Evolutionary conservation across 2,888 invertebrate species (phyloP), one percentile per base, ranked within the genome.

Genomic region (Darwinula stevensoni): DNA sequence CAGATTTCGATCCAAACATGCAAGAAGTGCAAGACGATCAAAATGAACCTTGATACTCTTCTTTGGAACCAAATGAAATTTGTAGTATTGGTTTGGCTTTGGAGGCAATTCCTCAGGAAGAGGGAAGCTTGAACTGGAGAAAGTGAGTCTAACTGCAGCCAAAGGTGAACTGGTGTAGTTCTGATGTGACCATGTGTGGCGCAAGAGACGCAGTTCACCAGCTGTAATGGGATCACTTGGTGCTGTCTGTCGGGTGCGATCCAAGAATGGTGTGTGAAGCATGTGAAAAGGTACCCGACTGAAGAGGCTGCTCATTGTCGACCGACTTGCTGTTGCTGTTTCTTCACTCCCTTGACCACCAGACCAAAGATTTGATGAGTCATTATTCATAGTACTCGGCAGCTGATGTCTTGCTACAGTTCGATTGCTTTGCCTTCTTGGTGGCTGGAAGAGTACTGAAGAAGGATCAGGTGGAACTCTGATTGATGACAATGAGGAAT

Each of bases 1-100:
- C 32, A 78, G 54, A 52, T 88, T 91, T 33, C 84, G 64, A 53
- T 97, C 97, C 41, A 97, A 67, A 12, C 94, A 57, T 2, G 91
- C 82, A 49, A 88, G 59, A 29, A 97, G 55, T 39, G 82, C 75
- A 31, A 97, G 57, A 29, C 97, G 65, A 51, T 97, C 91, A 61
- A 91, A 74, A 32, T 73, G 65, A 18, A 94, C 66, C 59, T 80
- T 84, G 1, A 78, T 48, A 42, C 63, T 61, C 27, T 48, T 41
- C 39, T 45, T 47, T 31, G 67, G 67, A n/a, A 62, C 57, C 26
- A 73, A 45, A 48, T 66, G 67, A 45, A 72, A 66, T 45, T 69
- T 71, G 51, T 78, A 75, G 49, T 72, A 76, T 44, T 61, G 59
- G 35, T 51, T 47, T 16, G 50, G 47, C 35, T 50, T 51, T 14